These are phyloP conservation scores for Epiblema foenella DNA, from an alignment of 2,888 invertebrate genomes.

Conservation along the genomic window DNA sequence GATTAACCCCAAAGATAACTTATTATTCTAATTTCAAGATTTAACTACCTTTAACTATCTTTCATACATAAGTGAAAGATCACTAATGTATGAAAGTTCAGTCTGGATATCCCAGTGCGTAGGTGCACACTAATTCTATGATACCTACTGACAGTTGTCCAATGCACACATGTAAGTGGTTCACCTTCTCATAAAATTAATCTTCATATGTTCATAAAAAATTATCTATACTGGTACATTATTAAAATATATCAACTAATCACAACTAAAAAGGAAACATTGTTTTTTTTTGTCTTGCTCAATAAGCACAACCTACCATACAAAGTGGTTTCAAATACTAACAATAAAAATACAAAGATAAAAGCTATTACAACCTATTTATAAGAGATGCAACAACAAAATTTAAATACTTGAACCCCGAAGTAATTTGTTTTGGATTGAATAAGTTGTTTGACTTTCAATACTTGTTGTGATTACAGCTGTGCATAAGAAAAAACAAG, in stretches of 20 bases:
- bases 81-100: background rate
- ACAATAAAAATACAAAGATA: background rate
- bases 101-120: background rate
- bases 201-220: too few relatives aligned
- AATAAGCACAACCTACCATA: background rate
- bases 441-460: background rate
- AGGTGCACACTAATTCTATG: too few relatives aligned
- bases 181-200: background rate
- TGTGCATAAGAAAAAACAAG: conserved; percentile 29
- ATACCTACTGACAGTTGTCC: too few relatives aligned
- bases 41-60: too few relatives aligned
- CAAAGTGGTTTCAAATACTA: background rate
- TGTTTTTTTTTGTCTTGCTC: too few relatives aligned
- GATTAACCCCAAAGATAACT: background rate
- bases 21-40: background rate
- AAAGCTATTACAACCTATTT: background rate
- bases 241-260: too few relatives aligned
- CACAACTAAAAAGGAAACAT: too few relatives aligned
- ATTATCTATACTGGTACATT: too few relatives aligned
- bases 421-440: background rate
- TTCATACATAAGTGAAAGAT: too few relatives aligned
- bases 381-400: background rate
- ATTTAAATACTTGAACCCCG: background rate
- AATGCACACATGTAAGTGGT: background rate
- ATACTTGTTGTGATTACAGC: conserved; percentile 10